A percentile compares a stretch with the other conserved stretches of the same genome.
Evolutionary conservation across 2,888 invertebrate species (phyloP).

Genomic region (Eilema depressum): DNA sequence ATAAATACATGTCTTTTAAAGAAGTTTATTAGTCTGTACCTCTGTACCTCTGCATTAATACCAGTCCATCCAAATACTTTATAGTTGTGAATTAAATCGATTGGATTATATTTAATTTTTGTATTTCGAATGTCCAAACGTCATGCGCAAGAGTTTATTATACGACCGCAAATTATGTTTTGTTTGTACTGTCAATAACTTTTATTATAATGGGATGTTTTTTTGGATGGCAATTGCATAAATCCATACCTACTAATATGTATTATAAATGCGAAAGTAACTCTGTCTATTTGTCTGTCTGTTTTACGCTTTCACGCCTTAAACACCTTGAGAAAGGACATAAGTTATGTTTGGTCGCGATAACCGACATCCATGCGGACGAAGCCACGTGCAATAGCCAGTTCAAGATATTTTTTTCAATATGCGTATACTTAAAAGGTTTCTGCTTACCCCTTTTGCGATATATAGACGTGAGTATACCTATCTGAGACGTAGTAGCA

Average conservation of each 20-base stretch:
- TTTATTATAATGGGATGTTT: not conserved
- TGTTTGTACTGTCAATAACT: constrained; percentile 13
- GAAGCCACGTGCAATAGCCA: too few species aligned
- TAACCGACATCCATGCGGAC: too few species aligned
- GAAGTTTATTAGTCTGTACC: constrained; percentile 44
- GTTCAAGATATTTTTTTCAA: too few species aligned
- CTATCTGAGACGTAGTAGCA: not conserved
- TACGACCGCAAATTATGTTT: constrained; percentile 35
- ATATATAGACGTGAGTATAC: not conserved
- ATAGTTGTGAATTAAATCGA: constrained; percentile 45
- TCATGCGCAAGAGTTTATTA: constrained; percentile 42
- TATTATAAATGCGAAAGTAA: too few species aligned
- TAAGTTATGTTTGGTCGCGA: too few species aligned
- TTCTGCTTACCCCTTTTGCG: not conserved
- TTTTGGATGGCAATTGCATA: too few species aligned
- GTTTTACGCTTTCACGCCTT: too few species aligned
- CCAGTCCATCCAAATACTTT: constrained; percentile 39
- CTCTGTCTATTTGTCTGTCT: too few species aligned
- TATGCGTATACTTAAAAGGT: not conserved
- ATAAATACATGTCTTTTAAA: constrained; percentile 42
- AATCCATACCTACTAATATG: too few species aligned
- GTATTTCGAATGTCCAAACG: constrained; percentile 37
- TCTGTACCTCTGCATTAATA: constrained; percentile 45
- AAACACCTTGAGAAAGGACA: too few species aligned
- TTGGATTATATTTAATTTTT: constrained; percentile 45